Percentiles rank a stretch among this genome's conserved stretches.
These are phyloP conservation scores for Malachius bipustulatus DNA, from an alignment of 2,888 invertebrate species.

Conservation along the genomic window DNA sequence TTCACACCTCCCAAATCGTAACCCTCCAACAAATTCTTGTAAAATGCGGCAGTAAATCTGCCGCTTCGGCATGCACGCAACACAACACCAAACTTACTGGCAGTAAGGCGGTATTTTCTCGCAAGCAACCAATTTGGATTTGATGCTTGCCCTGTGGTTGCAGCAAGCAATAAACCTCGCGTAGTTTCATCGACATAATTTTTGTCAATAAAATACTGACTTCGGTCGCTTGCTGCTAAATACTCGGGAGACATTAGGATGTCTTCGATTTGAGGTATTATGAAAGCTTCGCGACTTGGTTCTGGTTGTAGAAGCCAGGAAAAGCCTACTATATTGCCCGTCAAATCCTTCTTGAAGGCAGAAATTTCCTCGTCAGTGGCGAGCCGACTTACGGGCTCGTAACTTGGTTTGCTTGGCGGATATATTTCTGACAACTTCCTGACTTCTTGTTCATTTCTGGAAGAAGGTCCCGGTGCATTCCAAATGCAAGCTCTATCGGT, in stretches of 20 bases:
- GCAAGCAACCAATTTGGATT: constrained; percentile 6
- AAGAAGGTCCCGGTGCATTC: not conserved
- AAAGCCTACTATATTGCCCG: constrained; percentile 3
- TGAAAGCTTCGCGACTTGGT: constrained; percentile 1
- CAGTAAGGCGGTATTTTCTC: constrained; percentile 10
- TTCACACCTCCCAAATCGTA: constrained; percentile 8
- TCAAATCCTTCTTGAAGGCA: not conserved
- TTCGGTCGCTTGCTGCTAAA: constrained; percentile 1
- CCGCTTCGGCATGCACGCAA: constrained; percentile 8
- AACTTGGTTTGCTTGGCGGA: constrained; percentile 1
- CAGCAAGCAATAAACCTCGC: not conserved
- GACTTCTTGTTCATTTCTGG: constrained; percentile 4
- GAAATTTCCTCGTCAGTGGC: constrained; percentile 5
- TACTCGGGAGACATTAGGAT: constrained; percentile 2
- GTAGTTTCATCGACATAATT: not conserved
- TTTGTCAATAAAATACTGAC: not conserved
- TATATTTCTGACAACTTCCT: constrained; percentile 1
- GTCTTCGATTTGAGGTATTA: constrained; percentile 5
- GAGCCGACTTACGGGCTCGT: constrained; percentile 4
- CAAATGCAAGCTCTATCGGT: constrained; percentile 6
- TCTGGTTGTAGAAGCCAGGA: constrained; percentile 5
- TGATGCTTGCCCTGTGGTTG: not conserved
- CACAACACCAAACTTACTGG: constrained; percentile 13
- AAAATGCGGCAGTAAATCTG: constrained; percentile 9
- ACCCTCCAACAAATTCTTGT: constrained; percentile 8